Evolutionary conservation across 1,140 invertebrate species (phyloP).

Genomic region (Coelopa frigida): DNA sequence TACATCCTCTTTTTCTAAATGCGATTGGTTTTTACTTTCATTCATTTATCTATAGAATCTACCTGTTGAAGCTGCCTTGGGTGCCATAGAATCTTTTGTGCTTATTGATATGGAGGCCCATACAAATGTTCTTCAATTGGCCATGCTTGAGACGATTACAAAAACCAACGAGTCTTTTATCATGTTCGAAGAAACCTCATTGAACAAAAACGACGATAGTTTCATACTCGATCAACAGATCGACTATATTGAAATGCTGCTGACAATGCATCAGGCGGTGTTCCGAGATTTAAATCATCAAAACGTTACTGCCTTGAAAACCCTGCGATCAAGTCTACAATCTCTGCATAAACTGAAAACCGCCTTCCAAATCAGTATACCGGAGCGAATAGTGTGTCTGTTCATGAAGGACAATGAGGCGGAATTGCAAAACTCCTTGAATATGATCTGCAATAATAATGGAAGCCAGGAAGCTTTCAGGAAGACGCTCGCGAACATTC

Average conservation of each 20-base stretch:
- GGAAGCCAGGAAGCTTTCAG: neutral
- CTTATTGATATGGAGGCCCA: neutral
- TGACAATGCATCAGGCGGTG: neutral
- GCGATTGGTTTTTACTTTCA: neutral
- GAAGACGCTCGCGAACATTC: neutral
- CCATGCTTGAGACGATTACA: conserved; percentile 19
- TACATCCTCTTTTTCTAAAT: neutral
- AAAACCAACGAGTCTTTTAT: conserved; percentile 15
- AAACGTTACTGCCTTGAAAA: neutral
- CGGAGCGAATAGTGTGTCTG: conserved; percentile 3
- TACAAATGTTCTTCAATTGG: neutral
- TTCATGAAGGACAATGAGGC: neutral
- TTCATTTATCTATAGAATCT: neutral
- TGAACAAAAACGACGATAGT: conserved; percentile 10
- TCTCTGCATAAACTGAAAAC: conserved; percentile 4
- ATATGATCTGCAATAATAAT: neutral
- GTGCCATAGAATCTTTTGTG: neutral
- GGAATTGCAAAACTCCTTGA: conserved; percentile 1
- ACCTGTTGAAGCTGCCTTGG: neutral
- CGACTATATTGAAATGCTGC: conserved; percentile 18
- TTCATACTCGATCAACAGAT: conserved; percentile 25
- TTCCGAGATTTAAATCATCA: conserved; percentile 5
- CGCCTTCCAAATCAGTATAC: neutral
- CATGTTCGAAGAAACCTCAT: conserved; percentile 19
- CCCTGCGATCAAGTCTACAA: neutral